Conservation (phyloP, 2,113 vertebrate species). For the Elgaria multicarinata region DNA sequence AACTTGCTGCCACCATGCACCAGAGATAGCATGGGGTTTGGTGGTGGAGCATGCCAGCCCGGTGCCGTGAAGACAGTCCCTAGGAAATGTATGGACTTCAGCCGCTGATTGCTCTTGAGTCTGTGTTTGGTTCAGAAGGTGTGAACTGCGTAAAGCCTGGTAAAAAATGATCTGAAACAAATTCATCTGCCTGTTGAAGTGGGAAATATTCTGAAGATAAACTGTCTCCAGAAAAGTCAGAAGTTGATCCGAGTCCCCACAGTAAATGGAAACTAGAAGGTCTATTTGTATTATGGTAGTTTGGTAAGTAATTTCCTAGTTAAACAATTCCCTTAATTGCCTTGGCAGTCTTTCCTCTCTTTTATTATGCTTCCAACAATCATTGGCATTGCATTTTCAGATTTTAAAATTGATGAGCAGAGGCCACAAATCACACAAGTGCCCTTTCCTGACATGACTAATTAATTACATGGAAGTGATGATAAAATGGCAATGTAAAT, state of each 20-base stretch:
- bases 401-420: constrained; percentile 29
- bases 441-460: constrained; percentile 12
- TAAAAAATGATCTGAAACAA: too few relatives aligned
- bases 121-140: too few relatives aligned
- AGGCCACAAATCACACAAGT: constrained; percentile 24
- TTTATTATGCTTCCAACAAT: constrained; percentile 41
- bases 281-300: background rate
- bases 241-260: background rate
- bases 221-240: constrained; percentile 13
- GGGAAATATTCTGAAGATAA: background rate
- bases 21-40: too few relatives aligned
- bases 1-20: too few relatives aligned
- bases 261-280: background rate
- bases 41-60: too few relatives aligned
- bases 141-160: too few relatives aligned
- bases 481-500: constrained; percentile 14
- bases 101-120: too few relatives aligned
- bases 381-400: constrained; percentile 15
- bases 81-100: too few relatives aligned
- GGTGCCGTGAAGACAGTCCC: too few relatives aligned
- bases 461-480: constrained; percentile 30
- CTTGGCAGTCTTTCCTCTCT: background rate
- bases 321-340: constrained; percentile 12
- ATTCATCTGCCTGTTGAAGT: background rate
- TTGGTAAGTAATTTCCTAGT: constrained; percentile 25